phyloP scores from a whole-genome alignment of 2,888 invertebrate genomes.

The Hydrotaea diabolus region DNA sequence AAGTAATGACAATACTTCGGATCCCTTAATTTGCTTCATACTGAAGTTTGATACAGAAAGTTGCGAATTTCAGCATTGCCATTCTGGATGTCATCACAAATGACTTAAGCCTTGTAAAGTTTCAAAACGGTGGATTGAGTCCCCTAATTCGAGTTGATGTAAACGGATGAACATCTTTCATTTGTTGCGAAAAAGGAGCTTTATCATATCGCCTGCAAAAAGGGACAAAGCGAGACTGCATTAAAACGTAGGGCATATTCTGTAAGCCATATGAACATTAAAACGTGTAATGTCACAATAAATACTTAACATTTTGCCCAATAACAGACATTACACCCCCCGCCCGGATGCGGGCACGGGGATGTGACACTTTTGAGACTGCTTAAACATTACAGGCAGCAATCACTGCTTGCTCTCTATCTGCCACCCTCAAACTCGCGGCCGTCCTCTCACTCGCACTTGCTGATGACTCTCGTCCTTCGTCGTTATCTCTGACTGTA shows the following conservation, averaged over 20 bases:
- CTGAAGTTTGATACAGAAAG: too few species aligned
- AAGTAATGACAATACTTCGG: too few species aligned
- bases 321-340: background rate
- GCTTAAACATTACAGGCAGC: conserved; percentile 8
- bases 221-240: background rate
- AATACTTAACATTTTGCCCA: conserved; percentile 12
- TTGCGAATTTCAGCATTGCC: too few species aligned
- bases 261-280: background rate
- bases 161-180: too few species aligned
- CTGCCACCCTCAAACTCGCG: background rate
- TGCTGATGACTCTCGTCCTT: background rate
- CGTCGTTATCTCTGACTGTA: background rate
- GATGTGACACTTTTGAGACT: conserved; percentile 7
- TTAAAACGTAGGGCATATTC: background rate
- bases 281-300: conserved; percentile 16
- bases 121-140: too few species aligned
- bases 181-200: too few species aligned
- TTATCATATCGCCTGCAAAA: background rate
- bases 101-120: too few species aligned
- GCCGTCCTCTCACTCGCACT: background rate
- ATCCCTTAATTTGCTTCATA: too few species aligned
- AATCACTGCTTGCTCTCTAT: conserved; percentile 1
- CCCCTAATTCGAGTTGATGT: too few species aligned
- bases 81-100: too few species aligned
- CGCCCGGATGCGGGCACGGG: background rate